phyloP scores from a whole-genome alignment of 2,113 vertebrate genomes.

The Panurus biarmicus region DNA sequence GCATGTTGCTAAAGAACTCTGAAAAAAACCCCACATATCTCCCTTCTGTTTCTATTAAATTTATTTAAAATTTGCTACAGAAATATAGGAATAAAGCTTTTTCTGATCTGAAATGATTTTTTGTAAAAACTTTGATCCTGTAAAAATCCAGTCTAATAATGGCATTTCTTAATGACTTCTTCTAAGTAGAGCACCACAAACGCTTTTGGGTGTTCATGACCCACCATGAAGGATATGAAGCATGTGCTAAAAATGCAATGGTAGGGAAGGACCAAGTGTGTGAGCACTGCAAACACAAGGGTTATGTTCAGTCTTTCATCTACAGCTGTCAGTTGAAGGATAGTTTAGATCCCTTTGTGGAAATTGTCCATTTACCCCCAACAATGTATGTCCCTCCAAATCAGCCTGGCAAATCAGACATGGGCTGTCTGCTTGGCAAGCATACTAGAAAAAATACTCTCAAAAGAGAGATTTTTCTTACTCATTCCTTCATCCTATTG shows the following conservation, averaged over 20 bases:
- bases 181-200: not conserved
- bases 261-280: not conserved
- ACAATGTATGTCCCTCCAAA: not conserved
- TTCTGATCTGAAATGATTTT: not conserved
- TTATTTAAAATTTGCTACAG: not conserved
- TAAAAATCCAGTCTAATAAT: not conserved
- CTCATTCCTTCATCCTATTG: not conserved
- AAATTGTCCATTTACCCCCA: not conserved
- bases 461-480: not conserved
- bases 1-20: not conserved
- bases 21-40: rapidly evolving
- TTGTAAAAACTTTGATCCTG: not conserved
- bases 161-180: not conserved
- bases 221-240: not conserved
- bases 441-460: not conserved
- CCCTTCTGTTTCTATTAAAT: not conserved
- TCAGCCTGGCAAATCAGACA: not conserved
- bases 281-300: not conserved
- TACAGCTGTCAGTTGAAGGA: not conserved
- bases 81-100: not conserved
- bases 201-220: not conserved
- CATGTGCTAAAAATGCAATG: not conserved
- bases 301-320: not conserved
- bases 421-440: not conserved
- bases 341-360: not conserved